These are phyloP conservation scores for Ornithoptera alexandrae DNA, from an alignment of 2,888 invertebrate genomes.

Conservation along the genomic window DNA sequence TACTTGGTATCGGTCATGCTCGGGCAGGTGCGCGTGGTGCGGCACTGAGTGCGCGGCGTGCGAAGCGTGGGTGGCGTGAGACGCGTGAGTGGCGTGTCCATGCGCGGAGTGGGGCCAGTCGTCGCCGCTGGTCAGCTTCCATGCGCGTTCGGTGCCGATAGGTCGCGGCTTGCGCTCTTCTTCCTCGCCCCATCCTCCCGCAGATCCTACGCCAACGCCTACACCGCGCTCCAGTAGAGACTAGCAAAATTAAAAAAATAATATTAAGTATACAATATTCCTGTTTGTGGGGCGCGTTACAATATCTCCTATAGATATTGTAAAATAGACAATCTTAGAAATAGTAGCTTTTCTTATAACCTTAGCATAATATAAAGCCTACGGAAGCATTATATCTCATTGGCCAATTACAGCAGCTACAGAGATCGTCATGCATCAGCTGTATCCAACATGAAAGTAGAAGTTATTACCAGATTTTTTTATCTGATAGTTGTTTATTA, in stretches of 20 bases:
- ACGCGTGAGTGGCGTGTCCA: slow-evolving; percentile 33
- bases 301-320: no score
- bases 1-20: slow-evolving; percentile 66
- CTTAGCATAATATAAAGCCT: no score
- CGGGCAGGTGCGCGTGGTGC: slow-evolving; percentile 48
- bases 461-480: no score
- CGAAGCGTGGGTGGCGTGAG: background rate
- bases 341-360: no score
- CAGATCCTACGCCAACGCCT: slow-evolving; percentile 40
- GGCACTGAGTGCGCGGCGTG: slow-evolving; percentile 31
- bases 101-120: slow-evolving; percentile 59
- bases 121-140: slow-evolving; percentile 79
- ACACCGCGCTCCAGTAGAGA: slow-evolving; percentile 69
- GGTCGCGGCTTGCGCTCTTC: slow-evolving; percentile 84
- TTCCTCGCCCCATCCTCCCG: slow-evolving; percentile 60
- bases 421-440: no score
- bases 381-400: no score
- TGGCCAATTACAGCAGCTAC: no score
- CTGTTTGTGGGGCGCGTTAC: no score
- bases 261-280: no score
- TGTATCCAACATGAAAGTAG: no score
- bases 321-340: no score
- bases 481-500: no score
- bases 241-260: slow-evolving; percentile 38
- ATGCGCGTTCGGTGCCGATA: slow-evolving; percentile 90